A percentile compares a stretch with the other conserved stretches of the same genome.
These are phyloP conservation scores for Neoascia interrupta DNA, from an alignment of 2,888 invertebrate genomes.

Conservation along the genomic window DNA sequence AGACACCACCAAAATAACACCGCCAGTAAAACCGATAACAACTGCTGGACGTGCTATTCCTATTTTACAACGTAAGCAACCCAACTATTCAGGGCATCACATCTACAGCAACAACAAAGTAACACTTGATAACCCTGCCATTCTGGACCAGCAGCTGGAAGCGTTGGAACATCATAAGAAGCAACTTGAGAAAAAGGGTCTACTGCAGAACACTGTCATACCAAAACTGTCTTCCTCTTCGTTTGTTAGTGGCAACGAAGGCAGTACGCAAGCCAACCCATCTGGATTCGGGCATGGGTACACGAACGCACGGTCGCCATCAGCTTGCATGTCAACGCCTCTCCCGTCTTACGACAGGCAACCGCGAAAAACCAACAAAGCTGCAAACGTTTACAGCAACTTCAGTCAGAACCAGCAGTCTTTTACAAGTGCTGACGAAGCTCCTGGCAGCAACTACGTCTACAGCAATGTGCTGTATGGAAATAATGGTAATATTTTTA, in stretches of 20 bases:
- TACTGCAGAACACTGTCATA: constrained; percentile 65
- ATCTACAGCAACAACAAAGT: constrained; percentile 72
- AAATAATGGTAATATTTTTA: constrained; percentile 35
- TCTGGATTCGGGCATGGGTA: neutral
- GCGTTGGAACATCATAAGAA: constrained; percentile 79
- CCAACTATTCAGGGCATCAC: constrained; percentile 60
- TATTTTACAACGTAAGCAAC: constrained; percentile 72
- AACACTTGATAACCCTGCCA: constrained; percentile 78
- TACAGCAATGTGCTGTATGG: constrained; percentile 52
- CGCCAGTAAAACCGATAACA: constrained; percentile 9
- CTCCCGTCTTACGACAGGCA: neutral
- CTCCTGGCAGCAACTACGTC: constrained; percentile 71
- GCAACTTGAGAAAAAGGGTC: constrained; percentile 77
- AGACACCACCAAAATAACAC: neutral
- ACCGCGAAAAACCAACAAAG: constrained; percentile 3
- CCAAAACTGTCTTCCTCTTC: constrained; percentile 74
- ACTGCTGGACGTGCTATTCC: constrained; percentile 24
- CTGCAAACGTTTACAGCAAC: constrained; percentile 69
- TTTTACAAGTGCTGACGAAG: constrained; percentile 81
- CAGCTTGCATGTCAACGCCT: constrained; percentile 1
- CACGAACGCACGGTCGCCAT: neutral
- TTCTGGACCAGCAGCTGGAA: constrained; percentile 78
- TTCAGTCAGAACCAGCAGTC: constrained; percentile 77
- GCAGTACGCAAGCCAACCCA: constrained; percentile 4
- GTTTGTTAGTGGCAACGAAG: constrained; percentile 36